Conservation (phyloP, 2,113 vertebrate species). For the Collichthys lucidus region DNA sequence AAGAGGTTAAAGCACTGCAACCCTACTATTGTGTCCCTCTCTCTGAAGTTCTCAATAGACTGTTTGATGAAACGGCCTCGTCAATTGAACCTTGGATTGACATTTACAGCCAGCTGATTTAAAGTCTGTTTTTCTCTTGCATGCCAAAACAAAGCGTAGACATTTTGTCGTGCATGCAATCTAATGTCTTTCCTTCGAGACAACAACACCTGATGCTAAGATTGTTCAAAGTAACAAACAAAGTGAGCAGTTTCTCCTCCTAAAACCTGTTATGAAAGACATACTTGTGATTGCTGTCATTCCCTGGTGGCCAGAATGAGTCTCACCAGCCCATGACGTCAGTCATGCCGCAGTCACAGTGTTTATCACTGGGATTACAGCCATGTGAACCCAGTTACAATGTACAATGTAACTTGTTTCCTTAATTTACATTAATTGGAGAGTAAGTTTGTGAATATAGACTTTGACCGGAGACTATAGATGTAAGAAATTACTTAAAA, state of each 20-base stretch:
- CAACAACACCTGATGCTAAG: background rate
- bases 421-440: background rate
- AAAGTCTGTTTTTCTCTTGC: conserved; percentile 14
- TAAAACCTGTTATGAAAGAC: background rate
- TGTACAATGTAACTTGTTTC: background rate
- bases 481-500: background rate
- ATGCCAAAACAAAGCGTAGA: conserved; percentile 37
- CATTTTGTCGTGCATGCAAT: background rate
- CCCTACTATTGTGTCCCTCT: conserved; percentile 57
- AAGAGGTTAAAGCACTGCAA: conserved; percentile 67
- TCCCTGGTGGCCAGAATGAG: background rate
- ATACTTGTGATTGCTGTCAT: conserved; percentile 29
- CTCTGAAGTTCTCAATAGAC: conserved; percentile 47
- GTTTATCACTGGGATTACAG: conserved; percentile 15
- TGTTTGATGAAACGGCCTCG: conserved; percentile 33
- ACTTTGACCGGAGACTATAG: background rate
- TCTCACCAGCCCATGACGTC: background rate
- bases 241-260: background rate
- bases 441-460: background rate
- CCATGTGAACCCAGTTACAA: background rate
- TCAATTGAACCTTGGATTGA: conserved; percentile 20
- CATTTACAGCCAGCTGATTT: conserved; percentile 35
- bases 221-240: conserved; percentile 14
- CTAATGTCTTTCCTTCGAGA: background rate
- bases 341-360: background rate